Percentiles rank a stretch among this genome's conserved stretches.
Evolutionary conservation across 64 coral and sea anemone genomes (phyloP).

Genomic region (Catalaphyllia jardinei): DNA sequence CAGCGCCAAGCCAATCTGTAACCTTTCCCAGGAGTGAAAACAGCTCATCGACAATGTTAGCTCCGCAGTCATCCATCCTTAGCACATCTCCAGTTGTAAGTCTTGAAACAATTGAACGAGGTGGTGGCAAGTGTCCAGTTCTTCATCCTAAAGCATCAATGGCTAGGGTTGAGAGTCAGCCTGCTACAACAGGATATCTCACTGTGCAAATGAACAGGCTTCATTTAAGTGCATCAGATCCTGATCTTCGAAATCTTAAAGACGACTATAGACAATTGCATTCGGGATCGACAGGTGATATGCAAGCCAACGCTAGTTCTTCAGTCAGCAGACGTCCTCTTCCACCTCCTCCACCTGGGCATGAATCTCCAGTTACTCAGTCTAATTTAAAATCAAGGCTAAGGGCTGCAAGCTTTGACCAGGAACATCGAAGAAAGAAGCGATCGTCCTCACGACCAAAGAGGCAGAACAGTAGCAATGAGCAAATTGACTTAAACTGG

Average conservation of each 20-base stretch:
- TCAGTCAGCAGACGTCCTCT: conserved; percentile 44
- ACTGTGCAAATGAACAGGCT: conserved; percentile 38
- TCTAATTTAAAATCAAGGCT: conserved; percentile 3
- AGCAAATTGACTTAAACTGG: conserved; percentile 50
- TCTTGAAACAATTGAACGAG: not conserved
- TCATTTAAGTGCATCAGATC: conserved; percentile 75
- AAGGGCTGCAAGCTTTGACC: not conserved
- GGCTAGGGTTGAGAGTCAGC: conserved; percentile 32
- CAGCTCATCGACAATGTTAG: conserved; percentile 59
- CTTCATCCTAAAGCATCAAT: not conserved
- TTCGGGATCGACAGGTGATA: conserved; percentile 2
- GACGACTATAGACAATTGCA: conserved; percentile 17
- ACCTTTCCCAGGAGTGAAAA: not conserved
- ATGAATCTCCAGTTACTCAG: not conserved
- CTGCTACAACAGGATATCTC: not conserved
- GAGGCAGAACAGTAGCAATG: conserved; percentile 13
- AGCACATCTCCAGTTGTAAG: conserved; percentile 73
- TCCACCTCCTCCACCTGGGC: conserved; percentile 47
- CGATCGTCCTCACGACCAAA: conserved; percentile 14
- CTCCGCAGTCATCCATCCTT: conserved; percentile 56
- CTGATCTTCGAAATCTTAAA: conserved; percentile 39
- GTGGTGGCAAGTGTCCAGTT: not conserved
- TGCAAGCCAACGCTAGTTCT: not conserved
- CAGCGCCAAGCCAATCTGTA: not conserved
- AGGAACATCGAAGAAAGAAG: conserved; percentile 36